These are phyloP conservation scores for Morelia viridis DNA, from an alignment of 2,797 vertebrate species.

Conservation along the genomic window DNA sequence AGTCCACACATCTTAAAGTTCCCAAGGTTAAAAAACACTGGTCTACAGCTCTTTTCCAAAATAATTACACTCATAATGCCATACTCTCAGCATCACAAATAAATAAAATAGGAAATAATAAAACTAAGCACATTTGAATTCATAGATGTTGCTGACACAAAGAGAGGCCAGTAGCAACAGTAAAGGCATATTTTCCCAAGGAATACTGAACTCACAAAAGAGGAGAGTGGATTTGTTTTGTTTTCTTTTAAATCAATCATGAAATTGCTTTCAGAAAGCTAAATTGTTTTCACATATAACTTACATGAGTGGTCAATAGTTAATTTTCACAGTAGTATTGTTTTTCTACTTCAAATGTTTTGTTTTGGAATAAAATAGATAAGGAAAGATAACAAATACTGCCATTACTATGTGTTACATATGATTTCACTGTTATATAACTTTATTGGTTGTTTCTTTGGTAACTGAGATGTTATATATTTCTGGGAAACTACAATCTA, in stretches of 20 bases:
- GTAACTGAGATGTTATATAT: not conserved
- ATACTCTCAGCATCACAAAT: not conserved
- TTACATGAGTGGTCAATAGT: not conserved
- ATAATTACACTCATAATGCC: not conserved
- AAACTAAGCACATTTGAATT: not conserved
- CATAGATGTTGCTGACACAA: not conserved
- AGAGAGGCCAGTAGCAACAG: not conserved
- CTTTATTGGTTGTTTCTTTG: not conserved
- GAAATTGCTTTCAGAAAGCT: not conserved
- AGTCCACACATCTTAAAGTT: too few species aligned
- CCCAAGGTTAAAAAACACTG: too few species aligned
- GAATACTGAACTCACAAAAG: not conserved
- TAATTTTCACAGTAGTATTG: not conserved
- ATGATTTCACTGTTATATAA: not conserved
- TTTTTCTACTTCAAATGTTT: not conserved
- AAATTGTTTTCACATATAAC: not conserved
- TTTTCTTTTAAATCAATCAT: not conserved
- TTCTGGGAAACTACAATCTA: not conserved
- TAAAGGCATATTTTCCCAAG: not conserved
- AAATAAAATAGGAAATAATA: slow-evolving; percentile 27
- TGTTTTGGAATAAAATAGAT: not conserved
- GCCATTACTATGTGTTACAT: not conserved
- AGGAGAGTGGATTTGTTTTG: not conserved
- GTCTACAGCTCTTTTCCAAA: not conserved
- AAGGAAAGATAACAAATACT: not conserved